These are phyloP conservation scores for Rhynchotus rufescens DNA, from an alignment of 2,797 vertebrate species.

Conservation along the genomic window DNA sequence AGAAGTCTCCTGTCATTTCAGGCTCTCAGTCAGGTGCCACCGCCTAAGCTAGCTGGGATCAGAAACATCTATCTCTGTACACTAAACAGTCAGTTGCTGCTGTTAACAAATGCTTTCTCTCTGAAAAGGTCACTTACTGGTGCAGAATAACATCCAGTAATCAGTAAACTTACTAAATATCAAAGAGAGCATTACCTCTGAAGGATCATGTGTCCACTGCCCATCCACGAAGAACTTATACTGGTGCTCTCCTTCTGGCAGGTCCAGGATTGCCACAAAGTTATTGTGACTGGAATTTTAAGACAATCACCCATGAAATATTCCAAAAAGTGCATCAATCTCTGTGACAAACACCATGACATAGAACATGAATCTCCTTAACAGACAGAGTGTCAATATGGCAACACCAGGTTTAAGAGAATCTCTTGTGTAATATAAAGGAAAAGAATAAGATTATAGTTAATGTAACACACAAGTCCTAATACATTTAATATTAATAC, in stretches of 20 bases:
- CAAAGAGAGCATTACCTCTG: slow-evolving; percentile 82
- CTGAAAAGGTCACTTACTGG: background rate
- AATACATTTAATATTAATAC: background rate
- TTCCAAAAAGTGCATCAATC: background rate
- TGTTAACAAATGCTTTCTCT: background rate
- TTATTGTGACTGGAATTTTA: slow-evolving; percentile 89
- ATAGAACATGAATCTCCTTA: background rate
- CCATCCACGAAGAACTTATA: slow-evolving; percentile 98
- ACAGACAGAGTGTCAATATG: background rate
- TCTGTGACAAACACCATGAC: background rate
- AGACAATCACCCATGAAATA: background rate
- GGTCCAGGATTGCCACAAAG: slow-evolving; percentile 94
- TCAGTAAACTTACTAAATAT: background rate
- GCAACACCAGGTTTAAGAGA: background rate
- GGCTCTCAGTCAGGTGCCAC: background rate
- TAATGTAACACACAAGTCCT: background rate
- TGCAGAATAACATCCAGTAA: background rate
- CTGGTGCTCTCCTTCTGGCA: slow-evolving; percentile 97
- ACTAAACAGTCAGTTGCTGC: background rate
- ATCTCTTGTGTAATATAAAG: background rate
- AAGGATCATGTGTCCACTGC: slow-evolving; percentile 94
- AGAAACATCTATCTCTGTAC: background rate
- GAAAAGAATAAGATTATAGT: background rate
- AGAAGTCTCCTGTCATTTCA: background rate
- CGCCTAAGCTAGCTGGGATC: background rate